Evolutionary conservation across 2,888 invertebrate species (phyloP).

Genomic region (Acheta domesticus): DNA sequence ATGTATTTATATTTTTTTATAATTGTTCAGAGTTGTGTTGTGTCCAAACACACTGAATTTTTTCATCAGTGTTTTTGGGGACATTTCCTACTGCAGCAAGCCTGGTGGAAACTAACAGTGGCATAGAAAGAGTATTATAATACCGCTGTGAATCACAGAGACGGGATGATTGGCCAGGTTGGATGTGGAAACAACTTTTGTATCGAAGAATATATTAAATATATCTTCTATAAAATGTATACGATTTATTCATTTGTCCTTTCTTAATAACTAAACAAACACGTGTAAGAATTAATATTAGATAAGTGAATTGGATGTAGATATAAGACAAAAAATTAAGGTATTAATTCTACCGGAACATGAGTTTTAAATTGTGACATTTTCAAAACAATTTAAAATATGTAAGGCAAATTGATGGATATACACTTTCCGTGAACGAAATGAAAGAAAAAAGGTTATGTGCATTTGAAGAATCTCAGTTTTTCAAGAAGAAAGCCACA

Average conservation of each 20-base stretch:
- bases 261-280: too few relatives aligned
- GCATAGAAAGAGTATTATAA: not conserved
- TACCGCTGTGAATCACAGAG: not conserved
- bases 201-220: constrained; percentile 32
- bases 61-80: not conserved
- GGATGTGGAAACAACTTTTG: constrained; percentile 28
- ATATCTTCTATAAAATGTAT: constrained; percentile 31
- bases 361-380: too few relatives aligned
- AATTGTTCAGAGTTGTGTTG: constrained; percentile 19
- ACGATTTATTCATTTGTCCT: not conserved
- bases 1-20: constrained; percentile 18
- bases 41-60: constrained; percentile 19
- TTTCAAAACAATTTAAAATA: too few relatives aligned
- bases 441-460: too few relatives aligned
- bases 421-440: too few relatives aligned
- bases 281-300: too few relatives aligned
- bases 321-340: too few relatives aligned
- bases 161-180: not conserved
- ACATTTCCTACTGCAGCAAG: constrained; percentile 19
- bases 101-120: not conserved
- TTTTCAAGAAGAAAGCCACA: constrained; percentile 58
- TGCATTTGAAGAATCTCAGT: constrained; percentile 37
- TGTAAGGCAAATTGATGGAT: too few relatives aligned
- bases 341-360: too few relatives aligned
- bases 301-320: too few relatives aligned